A percentile compares a stretch with the other conserved stretches of the same genome.
Evolutionary conservation across 2,797 vertebrate genomes (phyloP).

Genomic region (Tokudaia muenninki): DNA sequence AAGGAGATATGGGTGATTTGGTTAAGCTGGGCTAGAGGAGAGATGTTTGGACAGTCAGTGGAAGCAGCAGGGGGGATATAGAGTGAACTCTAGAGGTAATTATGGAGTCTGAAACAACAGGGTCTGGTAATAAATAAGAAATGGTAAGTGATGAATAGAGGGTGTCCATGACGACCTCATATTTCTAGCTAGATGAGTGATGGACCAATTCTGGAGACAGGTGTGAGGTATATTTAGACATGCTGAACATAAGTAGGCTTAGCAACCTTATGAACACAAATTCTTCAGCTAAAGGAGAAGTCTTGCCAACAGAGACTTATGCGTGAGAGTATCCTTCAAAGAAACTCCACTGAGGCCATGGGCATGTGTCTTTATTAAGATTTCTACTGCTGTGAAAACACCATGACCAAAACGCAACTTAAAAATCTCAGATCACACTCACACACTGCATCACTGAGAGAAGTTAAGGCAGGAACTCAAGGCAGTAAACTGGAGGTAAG

Average conservation of each 20-base stretch:
- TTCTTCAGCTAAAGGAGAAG: background rate
- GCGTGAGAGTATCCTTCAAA: background rate
- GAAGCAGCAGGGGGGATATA: background rate
- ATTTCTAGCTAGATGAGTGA: background rate
- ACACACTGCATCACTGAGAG: background rate
- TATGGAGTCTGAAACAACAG: background rate
- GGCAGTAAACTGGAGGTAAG: background rate
- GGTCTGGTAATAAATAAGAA: background rate
- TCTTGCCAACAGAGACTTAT: background rate
- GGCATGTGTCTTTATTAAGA: background rate
- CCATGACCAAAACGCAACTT: background rate
- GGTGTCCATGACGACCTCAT: background rate
- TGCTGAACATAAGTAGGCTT: background rate
- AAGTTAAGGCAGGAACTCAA: background rate
- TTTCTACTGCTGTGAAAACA: background rate
- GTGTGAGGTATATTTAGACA: background rate
- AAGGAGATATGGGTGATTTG: conserved; percentile 14
- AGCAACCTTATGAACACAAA: background rate
- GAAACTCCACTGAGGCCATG: background rate
- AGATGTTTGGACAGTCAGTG: background rate
- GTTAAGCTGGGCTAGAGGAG: background rate
- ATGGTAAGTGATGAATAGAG: background rate
- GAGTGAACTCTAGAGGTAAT: background rate
- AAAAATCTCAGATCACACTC: background rate
- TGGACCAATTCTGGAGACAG: background rate